A percentile compares a stretch with the other conserved stretches of the same genome.
Evolutionary conservation across 2,797 vertebrate genomes (phyloP).

Genomic region (Remorina albescens): DNA sequence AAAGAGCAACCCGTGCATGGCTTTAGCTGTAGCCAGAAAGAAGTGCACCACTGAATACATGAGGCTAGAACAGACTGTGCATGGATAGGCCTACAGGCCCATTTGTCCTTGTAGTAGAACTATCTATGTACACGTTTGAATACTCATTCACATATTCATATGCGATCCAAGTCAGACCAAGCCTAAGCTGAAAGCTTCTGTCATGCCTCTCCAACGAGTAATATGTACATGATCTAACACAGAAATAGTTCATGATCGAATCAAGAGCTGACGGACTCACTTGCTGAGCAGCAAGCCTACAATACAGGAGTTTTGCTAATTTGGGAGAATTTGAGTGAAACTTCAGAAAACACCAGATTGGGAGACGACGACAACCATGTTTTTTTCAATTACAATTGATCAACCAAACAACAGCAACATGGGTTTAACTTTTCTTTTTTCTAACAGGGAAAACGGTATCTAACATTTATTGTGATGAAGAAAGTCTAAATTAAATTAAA

Average conservation of each 20-base stretch:
- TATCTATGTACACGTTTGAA: no score
- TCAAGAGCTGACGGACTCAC: background rate
- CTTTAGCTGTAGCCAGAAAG: slow-evolving; percentile 22
- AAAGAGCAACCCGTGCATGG: slow-evolving; percentile 18
- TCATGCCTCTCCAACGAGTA: background rate
- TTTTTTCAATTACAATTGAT: background rate
- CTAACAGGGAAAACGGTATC: no score
- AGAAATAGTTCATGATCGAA: background rate
- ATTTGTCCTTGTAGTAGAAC: background rate
- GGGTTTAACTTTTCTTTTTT: no score
- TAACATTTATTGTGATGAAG: no score
- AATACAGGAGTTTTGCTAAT: background rate
- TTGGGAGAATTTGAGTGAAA: background rate
- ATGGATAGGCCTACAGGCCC: background rate
- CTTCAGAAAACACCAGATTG: background rate
- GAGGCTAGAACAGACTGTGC: background rate
- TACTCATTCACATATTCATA: no score
- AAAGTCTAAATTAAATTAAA: no score
- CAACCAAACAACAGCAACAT: background rate
- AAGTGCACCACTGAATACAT: background rate
- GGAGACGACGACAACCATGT: background rate
- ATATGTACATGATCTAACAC: background rate
- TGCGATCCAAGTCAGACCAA: background rate
- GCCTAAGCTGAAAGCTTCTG: background rate
- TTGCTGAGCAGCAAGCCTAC: background rate